Evolutionary conservation across 2,113 vertebrate species (phyloP).

Genomic region (Tautogolabrus adspersus): DNA sequence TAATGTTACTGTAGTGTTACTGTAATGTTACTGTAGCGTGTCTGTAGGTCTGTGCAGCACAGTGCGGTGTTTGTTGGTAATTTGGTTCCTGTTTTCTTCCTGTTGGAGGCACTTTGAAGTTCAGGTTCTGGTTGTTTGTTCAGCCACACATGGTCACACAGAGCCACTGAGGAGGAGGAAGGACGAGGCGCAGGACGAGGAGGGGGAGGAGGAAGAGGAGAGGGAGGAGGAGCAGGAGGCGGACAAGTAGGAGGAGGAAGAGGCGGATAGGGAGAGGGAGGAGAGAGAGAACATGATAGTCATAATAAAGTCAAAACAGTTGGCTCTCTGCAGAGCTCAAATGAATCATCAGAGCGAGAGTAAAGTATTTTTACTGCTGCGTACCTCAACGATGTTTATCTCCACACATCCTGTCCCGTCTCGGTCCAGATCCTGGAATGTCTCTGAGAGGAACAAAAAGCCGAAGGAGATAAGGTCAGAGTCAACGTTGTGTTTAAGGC

Average conservation of each 20-base stretch:
- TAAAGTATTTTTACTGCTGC: too few relatives aligned
- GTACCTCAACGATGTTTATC: conserved; percentile 87
- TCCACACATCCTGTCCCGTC: conserved; percentile 80
- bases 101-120: neutral
- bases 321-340: too few relatives aligned
- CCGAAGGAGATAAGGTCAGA: neutral
- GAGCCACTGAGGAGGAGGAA: conserved; percentile 80
- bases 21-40: too few relatives aligned
- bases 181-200: too few relatives aligned
- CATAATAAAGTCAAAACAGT: too few relatives aligned
- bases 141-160: conserved; percentile 84
- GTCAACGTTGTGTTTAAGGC: neutral
- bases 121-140: conserved; percentile 1
- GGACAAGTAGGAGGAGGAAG: too few relatives aligned
- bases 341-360: too few relatives aligned
- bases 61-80: neutral
- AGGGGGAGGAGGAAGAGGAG: too few relatives aligned
- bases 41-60: neutral
- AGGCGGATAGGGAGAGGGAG: too few relatives aligned
- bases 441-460: conserved; percentile 70
- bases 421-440: conserved; percentile 85
- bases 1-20: neutral
- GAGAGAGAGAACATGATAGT: too few relatives aligned
- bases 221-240: too few relatives aligned
- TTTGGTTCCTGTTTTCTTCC: conserved; percentile 1